A percentile compares a stretch with the other conserved stretches of the same genome.
phyloP scores from a whole-genome alignment of 2,888 invertebrate species.

The Liodrosophila aerea region DNA sequence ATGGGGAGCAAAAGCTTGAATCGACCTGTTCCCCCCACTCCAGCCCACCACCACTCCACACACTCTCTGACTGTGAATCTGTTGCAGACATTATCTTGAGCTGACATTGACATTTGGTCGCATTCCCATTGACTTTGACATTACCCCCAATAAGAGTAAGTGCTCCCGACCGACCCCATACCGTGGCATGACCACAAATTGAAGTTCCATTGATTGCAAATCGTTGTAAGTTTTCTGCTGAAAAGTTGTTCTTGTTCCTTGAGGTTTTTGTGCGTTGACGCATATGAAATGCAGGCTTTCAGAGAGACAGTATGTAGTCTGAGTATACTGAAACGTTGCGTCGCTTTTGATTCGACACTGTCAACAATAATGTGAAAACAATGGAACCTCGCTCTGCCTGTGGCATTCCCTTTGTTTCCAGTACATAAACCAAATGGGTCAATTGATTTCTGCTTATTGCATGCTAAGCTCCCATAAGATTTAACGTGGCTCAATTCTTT shows the following conservation, averaged over 20 bases:
- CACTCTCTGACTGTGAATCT: background rate
- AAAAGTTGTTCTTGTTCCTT: constrained; percentile 53
- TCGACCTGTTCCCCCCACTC: no score
- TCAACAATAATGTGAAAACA: constrained; percentile 64
- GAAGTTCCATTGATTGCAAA: constrained; percentile 65
- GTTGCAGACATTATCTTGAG: constrained; percentile 50
- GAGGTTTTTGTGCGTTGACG: constrained; percentile 45
- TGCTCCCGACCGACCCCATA: background rate
- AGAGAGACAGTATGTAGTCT: no score
- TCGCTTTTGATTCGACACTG: constrained; percentile 63
- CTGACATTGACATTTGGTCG: constrained; percentile 70
- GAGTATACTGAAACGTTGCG: constrained; percentile 44
- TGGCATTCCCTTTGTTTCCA: constrained; percentile 62
- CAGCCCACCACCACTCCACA: no score
- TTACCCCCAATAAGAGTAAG: constrained; percentile 17
- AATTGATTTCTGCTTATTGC: constrained; percentile 78
- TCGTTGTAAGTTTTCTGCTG: constrained; percentile 60
- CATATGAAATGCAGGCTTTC: constrained; percentile 67
- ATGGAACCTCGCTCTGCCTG: constrained; percentile 30
- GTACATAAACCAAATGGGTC: constrained; percentile 79
- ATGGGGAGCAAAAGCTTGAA: no score
- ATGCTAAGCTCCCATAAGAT: constrained; percentile 69
- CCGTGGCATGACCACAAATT: constrained; percentile 25
- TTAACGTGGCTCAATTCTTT: constrained; percentile 46
- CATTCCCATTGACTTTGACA: constrained; percentile 69